Evolutionary conservation across 2,797 vertebrate species (phyloP), one percentile per base, ranked within the genome.

Genomic region (Notolepis coatsorum): DNA sequence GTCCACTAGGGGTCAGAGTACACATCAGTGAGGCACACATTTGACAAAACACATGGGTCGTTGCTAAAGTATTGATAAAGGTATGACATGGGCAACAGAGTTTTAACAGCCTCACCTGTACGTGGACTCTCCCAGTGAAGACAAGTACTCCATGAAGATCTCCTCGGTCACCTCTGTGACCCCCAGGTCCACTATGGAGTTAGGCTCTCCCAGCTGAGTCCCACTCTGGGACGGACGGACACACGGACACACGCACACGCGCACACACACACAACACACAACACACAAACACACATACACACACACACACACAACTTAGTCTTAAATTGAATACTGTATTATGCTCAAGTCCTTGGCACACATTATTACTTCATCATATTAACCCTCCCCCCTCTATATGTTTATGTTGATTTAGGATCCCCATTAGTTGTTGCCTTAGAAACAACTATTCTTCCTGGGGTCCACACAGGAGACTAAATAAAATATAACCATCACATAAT

Each of bases 121-220:
- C 1, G 84, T 87, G 20, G 95, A 96, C 59, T 97, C 96, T 54
- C 93, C 93, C 51, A 98, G 80, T 17, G 95, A 95, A 12, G 88
- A 89, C 77, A 98, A 88, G 76, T 98, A 97, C 27, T 96, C 94
- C 86, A 92, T 89, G 59, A 98, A 97, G 71, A 98, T 90, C 35
- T 97, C 96, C 84, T 91, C 93, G 4, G 94, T 93, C 74, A 99
- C 96, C 90, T 99, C 96, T 13, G 97, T 97, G 73, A 61, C 91
- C 7, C 97, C 97, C 75, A 98, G 74, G 59, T 98, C 95, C 84
- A 98, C 94, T 52, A 96, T 88, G 4, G 91, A 90, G 82, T 95
- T 92, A 35, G 97, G 96, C 4, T 93, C 84, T 2, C 96, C 97
- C 60, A 98, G 88, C 70, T 92, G 65, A 0, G 95, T 98, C 31